phyloP scores from a whole-genome alignment of 2,888 invertebrate genomes.

The Fragum whitleyi region DNA sequence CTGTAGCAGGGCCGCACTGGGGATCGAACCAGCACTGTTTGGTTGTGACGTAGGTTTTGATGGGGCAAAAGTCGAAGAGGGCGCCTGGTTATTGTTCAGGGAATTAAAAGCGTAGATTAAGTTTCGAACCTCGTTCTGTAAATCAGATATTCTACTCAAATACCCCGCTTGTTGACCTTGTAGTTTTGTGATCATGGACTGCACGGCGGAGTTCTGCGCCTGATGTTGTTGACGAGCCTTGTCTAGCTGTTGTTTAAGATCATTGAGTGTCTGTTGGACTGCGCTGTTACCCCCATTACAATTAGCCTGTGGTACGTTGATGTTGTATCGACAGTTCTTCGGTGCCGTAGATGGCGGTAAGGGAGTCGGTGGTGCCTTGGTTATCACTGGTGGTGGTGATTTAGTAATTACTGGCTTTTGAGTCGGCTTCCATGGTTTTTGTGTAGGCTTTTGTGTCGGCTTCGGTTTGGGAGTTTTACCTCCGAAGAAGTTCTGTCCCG shows the following conservation, averaged over 20 bases:
- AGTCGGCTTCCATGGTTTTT: slow-evolving; percentile 26
- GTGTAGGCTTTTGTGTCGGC: slow-evolving; percentile 20
- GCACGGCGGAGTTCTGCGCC: slow-evolving; percentile 62
- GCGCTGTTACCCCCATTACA: slow-evolving; percentile 58
- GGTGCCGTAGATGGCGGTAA: neutral
- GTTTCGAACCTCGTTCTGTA: slow-evolving; percentile 63
- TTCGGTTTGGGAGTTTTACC: slow-evolving; percentile 25
- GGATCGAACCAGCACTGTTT: neutral
- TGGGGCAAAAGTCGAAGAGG: slow-evolving; percentile 33
- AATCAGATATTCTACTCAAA: slow-evolving; percentile 60
- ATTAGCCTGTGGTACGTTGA: slow-evolving; percentile 61
- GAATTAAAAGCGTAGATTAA: slow-evolving; percentile 61
- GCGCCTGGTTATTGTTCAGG: slow-evolving; percentile 19
- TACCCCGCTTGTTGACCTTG: slow-evolving; percentile 59
- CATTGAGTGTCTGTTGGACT: slow-evolving; percentile 57
- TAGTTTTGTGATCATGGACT: slow-evolving; percentile 48
- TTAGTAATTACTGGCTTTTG: slow-evolving; percentile 37
- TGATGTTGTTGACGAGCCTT: slow-evolving; percentile 61
- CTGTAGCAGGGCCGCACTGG: slow-evolving; percentile 45
- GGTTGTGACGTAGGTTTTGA: neutral
- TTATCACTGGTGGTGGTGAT: slow-evolving; percentile 2
- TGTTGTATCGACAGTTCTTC: slow-evolving; percentile 55
- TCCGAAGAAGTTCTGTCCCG: slow-evolving; percentile 11
- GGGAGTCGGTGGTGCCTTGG: neutral
- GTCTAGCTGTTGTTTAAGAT: slow-evolving; percentile 61